Base-by-base conservation (phyloP, 1,140 invertebrate genomes). In the Euura saliciscinereae region DNA sequence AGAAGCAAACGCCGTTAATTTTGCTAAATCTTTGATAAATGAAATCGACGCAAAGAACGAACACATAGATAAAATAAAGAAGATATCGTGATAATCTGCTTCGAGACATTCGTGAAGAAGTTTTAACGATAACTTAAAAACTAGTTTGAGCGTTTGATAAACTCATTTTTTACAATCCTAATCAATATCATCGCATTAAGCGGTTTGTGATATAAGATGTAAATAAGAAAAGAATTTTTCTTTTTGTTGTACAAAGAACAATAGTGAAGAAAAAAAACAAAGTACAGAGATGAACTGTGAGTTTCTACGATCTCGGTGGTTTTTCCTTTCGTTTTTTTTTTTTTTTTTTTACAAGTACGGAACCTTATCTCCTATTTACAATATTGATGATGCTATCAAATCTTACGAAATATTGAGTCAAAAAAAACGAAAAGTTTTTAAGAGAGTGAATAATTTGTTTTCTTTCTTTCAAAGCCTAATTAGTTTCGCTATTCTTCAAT, bases 1-100 rank as follows among this genome's bases (percentile, higher is more conserved):
- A 74, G 89, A 92, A 74, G 90, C 94, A 46, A 93, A 89, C 42
- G 90, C 94, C 0, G 75, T 78, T 11, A 84, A 89, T 73, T 86
- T 92, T 66, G 89, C 90, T 0, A 87, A 88, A 72, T 90, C 89
- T 46, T 80, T 92, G 7, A 86, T 91, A 7, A 84, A 86, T 3
- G 91, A 92, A 80, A 89, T 92, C 11, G 90, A 91, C 71, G 80
- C 74, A 3, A 89, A 88, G 76, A 86, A 86, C 45, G 80, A 88
- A 0, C 84, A 84, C 73, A 80, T 89, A 4, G 82, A 85, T 67
- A 72, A 85, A 78, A 71, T 68, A 72, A 71, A 46, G 42, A 65
- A 69, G 44, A 66, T 10, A 11, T 44, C 28, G 28, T 28, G 28
- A 28, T 28, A 28, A 28, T 28, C 28, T 28, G 28, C 28, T 28